A percentile compares a stretch with the other conserved stretches of the same genome.
These are phyloP conservation scores for Lepidochrysops patricia DNA, from an alignment of 2,888 invertebrate genomes.

Conservation along the genomic window DNA sequence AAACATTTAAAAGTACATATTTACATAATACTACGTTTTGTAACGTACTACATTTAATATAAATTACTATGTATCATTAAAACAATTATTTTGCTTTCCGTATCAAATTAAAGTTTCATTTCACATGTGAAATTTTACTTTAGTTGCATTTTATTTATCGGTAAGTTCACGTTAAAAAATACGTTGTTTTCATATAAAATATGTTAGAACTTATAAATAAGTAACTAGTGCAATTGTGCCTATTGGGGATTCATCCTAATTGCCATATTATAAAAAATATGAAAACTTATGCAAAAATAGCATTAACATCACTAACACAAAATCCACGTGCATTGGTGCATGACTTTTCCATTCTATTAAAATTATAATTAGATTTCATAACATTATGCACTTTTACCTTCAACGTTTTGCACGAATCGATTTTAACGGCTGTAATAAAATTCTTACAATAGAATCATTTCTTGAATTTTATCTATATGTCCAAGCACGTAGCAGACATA, in stretches of 20 bases:
- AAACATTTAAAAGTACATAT: background rate
- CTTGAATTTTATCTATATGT: no score
- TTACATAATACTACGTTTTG: background rate
- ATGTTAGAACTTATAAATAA: no score
- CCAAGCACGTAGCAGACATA: background rate
- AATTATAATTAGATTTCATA: background rate
- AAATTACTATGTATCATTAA: no score
- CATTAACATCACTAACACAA: background rate
- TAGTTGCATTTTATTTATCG: background rate
- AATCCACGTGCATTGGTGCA: background rate
- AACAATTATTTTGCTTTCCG: background rate
- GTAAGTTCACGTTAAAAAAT: no score
- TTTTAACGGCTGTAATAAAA: no score
- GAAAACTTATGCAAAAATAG: background rate
- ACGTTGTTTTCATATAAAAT: no score
- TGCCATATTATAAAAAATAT: no score
- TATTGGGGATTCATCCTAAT: no score
- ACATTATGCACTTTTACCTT: background rate
- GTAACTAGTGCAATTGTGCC: no score
- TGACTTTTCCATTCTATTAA: conserved; percentile 1
- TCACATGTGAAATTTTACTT: background rate
- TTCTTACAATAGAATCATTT: no score
- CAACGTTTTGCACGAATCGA: background rate
- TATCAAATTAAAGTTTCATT: background rate
- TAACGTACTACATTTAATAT: background rate